Percentiles rank a stretch among this genome's conserved stretches.
These are phyloP conservation scores for Columba livia DNA, from an alignment of 2,113 vertebrate species.

Conservation along the genomic window DNA sequence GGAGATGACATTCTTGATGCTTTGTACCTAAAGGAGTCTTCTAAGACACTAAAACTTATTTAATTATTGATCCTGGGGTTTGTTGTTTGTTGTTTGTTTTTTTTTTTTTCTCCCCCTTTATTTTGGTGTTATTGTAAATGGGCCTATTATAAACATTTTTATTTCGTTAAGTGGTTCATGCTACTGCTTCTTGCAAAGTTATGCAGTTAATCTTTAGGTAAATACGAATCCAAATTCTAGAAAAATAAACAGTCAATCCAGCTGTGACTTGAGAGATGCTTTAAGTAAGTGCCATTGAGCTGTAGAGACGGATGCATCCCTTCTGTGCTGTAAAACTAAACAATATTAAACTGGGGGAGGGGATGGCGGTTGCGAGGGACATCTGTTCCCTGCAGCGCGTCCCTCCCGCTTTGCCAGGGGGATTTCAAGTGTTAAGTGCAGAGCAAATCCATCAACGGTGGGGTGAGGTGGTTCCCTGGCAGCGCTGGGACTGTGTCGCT, in stretches of 20 bases:
- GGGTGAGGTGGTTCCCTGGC: neutral
- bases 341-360: slow-evolving; percentile 30
- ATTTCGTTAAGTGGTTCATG: neutral
- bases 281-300: slow-evolving; percentile 51
- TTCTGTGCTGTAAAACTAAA: slow-evolving; percentile 26
- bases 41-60: neutral
- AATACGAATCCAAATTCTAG: slow-evolving; percentile 6
- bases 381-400: slow-evolving; percentile 23
- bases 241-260: slow-evolving; percentile 37
- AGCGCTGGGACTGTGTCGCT: accelerated
- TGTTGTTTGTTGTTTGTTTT: neutral
- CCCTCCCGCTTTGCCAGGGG: neutral
- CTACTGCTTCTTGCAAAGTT: neutral
- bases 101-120: neutral
- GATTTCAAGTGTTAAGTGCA: neutral
- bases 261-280: slow-evolving; percentile 46
- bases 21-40: neutral
- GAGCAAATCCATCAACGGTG: accelerated
- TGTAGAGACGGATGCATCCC: slow-evolving; percentile 44
- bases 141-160: neutral
- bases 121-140: neutral
- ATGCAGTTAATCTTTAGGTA: neutral
- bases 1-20: neutral
- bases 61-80: neutral
- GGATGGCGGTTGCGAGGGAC: slow-evolving; percentile 18